Evolutionary conservation across 2,888 invertebrate genomes (phyloP).

Genomic region (Keiferia lycopersicella): DNA sequence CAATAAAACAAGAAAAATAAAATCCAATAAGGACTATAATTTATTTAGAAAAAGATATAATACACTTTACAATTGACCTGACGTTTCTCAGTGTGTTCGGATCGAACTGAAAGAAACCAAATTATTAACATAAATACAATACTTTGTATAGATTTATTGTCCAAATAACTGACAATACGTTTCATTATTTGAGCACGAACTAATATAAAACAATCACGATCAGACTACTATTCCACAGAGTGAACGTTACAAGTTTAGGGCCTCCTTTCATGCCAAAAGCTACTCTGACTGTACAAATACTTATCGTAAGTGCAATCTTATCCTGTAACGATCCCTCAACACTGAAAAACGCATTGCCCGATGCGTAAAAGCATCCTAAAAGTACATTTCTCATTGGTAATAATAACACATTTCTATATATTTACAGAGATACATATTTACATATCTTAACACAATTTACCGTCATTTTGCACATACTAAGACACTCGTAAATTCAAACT

Average conservation of each 20-base stretch:
- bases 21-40: slow-evolving; percentile 78
- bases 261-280: not conserved
- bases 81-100: slow-evolving; percentile 61
- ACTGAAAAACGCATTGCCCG: slow-evolving; percentile 53
- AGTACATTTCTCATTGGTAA: slow-evolving; percentile 63
- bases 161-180: slow-evolving; percentile 16
- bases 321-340: slow-evolving; percentile 36
- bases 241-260: not conserved
- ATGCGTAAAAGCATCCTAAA: slow-evolving; percentile 64
- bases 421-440: slow-evolving; percentile 59
- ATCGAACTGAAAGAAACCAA: slow-evolving; percentile 46
- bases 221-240: not conserved
- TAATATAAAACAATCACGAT: too few relatives aligned
- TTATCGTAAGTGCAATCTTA: not conserved
- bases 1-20: slow-evolving; percentile 36
- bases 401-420: slow-evolving; percentile 54
- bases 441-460: slow-evolving; percentile 42
- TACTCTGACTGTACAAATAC: not conserved
- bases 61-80: slow-evolving; percentile 79
- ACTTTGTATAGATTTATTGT: slow-evolving; percentile 13
- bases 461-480: slow-evolving; percentile 52
- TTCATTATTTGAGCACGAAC: slow-evolving; percentile 4
- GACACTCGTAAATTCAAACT: slow-evolving; percentile 35
- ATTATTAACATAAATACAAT: not conserved
- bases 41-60: slow-evolving; percentile 77